Base-by-base conservation (phyloP, 2,888 invertebrate species). In the Macrosoma leucophasiata region DNA sequence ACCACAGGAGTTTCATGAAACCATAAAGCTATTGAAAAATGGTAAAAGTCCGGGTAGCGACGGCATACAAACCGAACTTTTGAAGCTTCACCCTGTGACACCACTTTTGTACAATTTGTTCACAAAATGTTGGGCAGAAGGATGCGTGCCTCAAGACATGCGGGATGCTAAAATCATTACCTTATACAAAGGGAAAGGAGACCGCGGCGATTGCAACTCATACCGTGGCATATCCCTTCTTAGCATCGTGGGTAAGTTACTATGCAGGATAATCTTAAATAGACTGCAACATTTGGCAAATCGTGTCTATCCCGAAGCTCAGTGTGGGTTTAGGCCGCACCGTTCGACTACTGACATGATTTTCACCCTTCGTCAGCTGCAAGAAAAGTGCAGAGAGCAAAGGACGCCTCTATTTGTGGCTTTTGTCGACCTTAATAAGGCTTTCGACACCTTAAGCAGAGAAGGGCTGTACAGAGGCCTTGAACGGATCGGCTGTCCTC, bases 401-500 rank as follows among this genome's bases (percentile, higher is more conserved):
- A 2, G 9, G 3, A 10, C 3, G 5, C 33, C 33, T 3, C 33
- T 33, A 5, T 28, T 13, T 22, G 8, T 27, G 11, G 27, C 27
- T 1, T 33, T 33, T 13, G 33, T 33, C 9, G 27, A 33, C 13
- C 28, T 33, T 1, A 26, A 33, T 10, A 33, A 33, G 15, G 33
- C 33, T n/a, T 33, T 33, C 14, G 25, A 33, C 8, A 25, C 26
- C 3, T 25, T 33, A 3, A 24, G 24, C 9, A 10, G 31, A 8
- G 19, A 17, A 25, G 19, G 18, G 8, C 1, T 26, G 6, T 17
- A 23, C n/a, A 8, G 8, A 11, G 34, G 10, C 8, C 29, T 34
- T 2, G 13, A 11, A 1, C 10, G 18, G 2, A 24, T 28, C 13
- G 34, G 34, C 2, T 34, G 34, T n/a, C 27, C 28, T 1, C 29